Base-by-base conservation (phyloP, 2,888 invertebrate genomes). In the Cheilosia urbana region DNA sequence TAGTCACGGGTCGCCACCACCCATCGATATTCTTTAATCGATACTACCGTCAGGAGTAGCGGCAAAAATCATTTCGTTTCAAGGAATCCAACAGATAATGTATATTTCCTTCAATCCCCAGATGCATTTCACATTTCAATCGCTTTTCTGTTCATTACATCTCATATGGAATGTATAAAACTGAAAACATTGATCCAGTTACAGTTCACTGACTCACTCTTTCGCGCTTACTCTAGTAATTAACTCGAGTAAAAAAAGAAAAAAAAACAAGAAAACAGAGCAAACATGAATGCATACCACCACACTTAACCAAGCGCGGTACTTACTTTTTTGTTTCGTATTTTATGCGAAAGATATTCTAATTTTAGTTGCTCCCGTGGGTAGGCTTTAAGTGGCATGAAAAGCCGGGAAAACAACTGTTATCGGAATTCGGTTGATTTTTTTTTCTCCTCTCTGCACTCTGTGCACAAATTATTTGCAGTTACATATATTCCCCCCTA, bases 301-400 rank as follows among this genome's bases (percentile, higher is more conserved):
- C 68, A 34, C 7, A 17, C 24, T 17, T 4, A 3, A 57, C 15
- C 19, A 21, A n/a, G 15, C 51, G 27, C 27, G 24, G 21, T 42
- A 19, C 11, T 19, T 69, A n/a, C 15, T 42, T 58, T 42, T 65
- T 40, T 58, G 58, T 58, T 69, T 34, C 30, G 21, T 42, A 66
- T 51, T 82, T 66, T 71, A 83, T 79, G 69, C 40, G 60, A 84
- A 65, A 81, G 76, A 85, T 85, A 85, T 85, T 85, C 85, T 85
- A 85, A 85, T 85, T 81, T 85, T 77, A 85, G 85, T 85, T 77
- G 85, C 76, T 81, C 81, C 85, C 85, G 85, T 85, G 85, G 85
- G 85, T 85, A 85, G 85, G 85, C 85, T 85, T 85, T 85, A 85
- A 85, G 85, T 81, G 85, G 71, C 81, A 77, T 77, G 85, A 85